phyloP scores from a whole-genome alignment of 2,797 vertebrate species.

The Aulostomus chinensis region DNA sequence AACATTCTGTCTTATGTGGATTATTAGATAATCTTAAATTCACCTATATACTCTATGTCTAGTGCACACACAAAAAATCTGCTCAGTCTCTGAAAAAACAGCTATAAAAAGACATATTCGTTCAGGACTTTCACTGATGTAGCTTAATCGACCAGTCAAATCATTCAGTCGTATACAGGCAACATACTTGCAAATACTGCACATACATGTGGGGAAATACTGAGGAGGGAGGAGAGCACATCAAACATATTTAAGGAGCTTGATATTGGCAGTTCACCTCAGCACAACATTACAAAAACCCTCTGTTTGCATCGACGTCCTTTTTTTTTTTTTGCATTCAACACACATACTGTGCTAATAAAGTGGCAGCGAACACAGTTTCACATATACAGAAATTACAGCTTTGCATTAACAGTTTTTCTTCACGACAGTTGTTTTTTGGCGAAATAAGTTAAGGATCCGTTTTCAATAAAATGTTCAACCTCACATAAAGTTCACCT shows the following conservation, averaged over 20 bases:
- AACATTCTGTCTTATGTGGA: slow-evolving; percentile 1
- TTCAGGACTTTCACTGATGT: too few species aligned
- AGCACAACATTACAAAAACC: slow-evolving; percentile 12
- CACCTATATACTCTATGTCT: too few species aligned
- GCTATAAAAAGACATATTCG: too few species aligned
- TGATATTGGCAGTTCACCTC: slow-evolving; percentile 12
- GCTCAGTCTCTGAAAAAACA: too few species aligned
- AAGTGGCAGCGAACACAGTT: slow-evolving; percentile 13
- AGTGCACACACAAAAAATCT: too few species aligned
- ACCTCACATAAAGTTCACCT: slow-evolving; percentile 14
- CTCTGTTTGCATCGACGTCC: too few species aligned
- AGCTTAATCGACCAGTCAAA: background rate
- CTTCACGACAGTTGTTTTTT: slow-evolving; percentile 14
- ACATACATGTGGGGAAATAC: too few species aligned
- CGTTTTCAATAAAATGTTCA: slow-evolving; percentile 6
- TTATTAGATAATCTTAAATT: too few species aligned
- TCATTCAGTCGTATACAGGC: slow-evolving; percentile 2
- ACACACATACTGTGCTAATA: slow-evolving; percentile 9
- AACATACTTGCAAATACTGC: slow-evolving; percentile 20
- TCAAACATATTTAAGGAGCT: slow-evolving; percentile 29
- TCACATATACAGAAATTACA: slow-evolving; percentile 13
- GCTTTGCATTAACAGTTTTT: slow-evolving; percentile 4
- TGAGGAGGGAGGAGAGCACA: too few species aligned
- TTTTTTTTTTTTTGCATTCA: slow-evolving; percentile 19
- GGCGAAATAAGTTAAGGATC: slow-evolving; percentile 38